These are phyloP conservation scores for Rhabdomys pumilio DNA, from an alignment of 2,797 vertebrate species.

Conservation along the genomic window DNA sequence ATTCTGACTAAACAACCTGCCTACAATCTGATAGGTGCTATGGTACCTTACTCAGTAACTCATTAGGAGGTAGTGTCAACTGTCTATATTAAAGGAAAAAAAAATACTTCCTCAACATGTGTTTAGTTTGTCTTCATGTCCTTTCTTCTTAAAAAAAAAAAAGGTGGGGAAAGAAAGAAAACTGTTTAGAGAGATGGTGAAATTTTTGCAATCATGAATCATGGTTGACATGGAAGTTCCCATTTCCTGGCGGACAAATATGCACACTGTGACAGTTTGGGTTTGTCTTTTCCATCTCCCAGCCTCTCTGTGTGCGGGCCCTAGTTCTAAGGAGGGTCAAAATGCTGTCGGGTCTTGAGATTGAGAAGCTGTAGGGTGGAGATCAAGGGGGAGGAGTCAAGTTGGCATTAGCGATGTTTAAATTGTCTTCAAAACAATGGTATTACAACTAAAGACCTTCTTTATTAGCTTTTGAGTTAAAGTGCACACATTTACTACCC, in stretches of 20 bases:
- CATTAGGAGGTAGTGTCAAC: background rate
- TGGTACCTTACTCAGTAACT: background rate
- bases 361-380: conserved; percentile 1
- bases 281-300: background rate
- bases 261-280: background rate
- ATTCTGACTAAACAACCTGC: background rate
- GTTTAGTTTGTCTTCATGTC: background rate
- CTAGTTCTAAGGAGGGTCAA: background rate
- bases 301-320: background rate
- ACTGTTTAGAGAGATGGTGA: background rate
- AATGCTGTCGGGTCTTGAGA: background rate
- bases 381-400: background rate
- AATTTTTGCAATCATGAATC: background rate
- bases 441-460: background rate
- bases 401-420: background rate
- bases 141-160: background rate
- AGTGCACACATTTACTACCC: background rate
- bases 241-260: background rate
- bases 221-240: background rate
- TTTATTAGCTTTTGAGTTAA: background rate
- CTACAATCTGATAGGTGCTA: rapidly evolving
- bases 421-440: background rate
- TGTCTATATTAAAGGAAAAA: background rate
- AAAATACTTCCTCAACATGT: background rate
- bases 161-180: background rate